Percentiles rank a stretch among this genome's conserved stretches.
phyloP scores from a whole-genome alignment of 1,140 invertebrate species.

The Cyphomyrmex costatus region DNA sequence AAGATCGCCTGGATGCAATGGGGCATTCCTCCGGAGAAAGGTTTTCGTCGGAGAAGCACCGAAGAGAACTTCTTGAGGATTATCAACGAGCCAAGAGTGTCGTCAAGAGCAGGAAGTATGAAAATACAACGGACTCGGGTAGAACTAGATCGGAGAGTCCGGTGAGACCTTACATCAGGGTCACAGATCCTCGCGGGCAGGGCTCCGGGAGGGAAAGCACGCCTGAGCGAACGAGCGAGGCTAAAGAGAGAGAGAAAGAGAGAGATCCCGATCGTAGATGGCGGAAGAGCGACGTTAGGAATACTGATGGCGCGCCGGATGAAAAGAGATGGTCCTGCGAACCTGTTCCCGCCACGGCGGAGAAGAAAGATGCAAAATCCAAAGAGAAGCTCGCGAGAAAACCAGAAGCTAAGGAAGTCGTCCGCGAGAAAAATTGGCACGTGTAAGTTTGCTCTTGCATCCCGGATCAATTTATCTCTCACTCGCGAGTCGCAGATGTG shows the following conservation, averaged over 20 bases:
- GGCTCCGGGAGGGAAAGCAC: constrained; percentile 89
- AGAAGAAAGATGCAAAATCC: constrained; percentile 69
- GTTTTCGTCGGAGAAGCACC: constrained; percentile 56
- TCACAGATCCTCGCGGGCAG: constrained; percentile 83
- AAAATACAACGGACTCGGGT: constrained; percentile 23
- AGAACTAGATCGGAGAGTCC: constrained; percentile 76
- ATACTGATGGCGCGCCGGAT: constrained; percentile 49
- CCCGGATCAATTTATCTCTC: constrained; percentile 41
- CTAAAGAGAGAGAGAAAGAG: constrained; percentile 69
- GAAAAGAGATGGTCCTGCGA: constrained; percentile 52
- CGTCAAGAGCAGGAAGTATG: constrained; percentile 54
- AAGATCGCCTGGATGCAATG: constrained; percentile 70
- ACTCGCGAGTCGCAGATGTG: constrained; percentile 8
- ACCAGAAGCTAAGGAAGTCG: constrained; percentile 65
- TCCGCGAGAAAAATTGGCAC: constrained; percentile 76
- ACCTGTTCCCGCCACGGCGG: constrained; percentile 42
- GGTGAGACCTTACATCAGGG: constrained; percentile 52
- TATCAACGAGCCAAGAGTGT: constrained; percentile 49
- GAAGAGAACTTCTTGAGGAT: constrained; percentile 66
- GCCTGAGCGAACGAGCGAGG: constrained; percentile 69
- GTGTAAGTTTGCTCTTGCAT: constrained; percentile 64
- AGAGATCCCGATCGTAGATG: constrained; percentile 70
- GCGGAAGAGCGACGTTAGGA: constrained; percentile 69
- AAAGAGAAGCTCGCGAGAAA: constrained; percentile 70
- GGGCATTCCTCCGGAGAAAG: constrained; percentile 69